Conservation (phyloP, 2,888 invertebrate species). For the Carabus problematicus region DNA sequence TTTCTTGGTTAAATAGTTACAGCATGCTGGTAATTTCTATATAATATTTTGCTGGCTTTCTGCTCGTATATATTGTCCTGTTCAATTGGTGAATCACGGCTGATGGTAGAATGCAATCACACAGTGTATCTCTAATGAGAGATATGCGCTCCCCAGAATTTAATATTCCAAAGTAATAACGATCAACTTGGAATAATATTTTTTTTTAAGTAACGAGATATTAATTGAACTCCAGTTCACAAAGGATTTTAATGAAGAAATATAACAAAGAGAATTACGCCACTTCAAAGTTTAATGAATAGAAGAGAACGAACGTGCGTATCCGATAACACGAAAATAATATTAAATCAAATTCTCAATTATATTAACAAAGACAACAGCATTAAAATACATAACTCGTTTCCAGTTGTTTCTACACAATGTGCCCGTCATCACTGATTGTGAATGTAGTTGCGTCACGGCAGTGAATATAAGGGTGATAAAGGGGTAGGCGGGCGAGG, state of each 20-base stretch:
- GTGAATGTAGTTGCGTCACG: background rate
- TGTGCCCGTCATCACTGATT: background rate
- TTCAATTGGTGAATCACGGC: too few species aligned
- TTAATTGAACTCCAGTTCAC: constrained; percentile 34
- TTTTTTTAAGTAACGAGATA: constrained; percentile 36
- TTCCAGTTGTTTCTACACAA: background rate
- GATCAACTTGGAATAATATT: constrained; percentile 33
- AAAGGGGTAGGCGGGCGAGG: background rate
- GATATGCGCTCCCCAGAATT: too few species aligned
- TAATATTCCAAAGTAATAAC: constrained; percentile 8
- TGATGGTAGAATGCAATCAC: too few species aligned
- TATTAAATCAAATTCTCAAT: constrained; percentile 42
- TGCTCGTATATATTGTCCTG: too few species aligned
- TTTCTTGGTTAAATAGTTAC: too few species aligned
- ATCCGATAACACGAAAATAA: constrained; percentile 42
- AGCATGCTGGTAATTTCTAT: too few species aligned
- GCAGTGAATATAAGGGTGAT: background rate
- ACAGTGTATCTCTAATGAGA: too few species aligned
- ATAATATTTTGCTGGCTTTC: too few species aligned
- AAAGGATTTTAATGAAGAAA: constrained; percentile 41
- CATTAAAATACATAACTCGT: constrained; percentile 27
- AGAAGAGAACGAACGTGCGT: constrained; percentile 17
- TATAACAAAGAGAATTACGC: constrained; percentile 41
- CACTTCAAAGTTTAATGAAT: constrained; percentile 42
- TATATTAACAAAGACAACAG: constrained; percentile 42